These are phyloP conservation scores for Dendroctonus ponderosae DNA, from an alignment of 1,140 invertebrate species.

Conservation along the genomic window DNA sequence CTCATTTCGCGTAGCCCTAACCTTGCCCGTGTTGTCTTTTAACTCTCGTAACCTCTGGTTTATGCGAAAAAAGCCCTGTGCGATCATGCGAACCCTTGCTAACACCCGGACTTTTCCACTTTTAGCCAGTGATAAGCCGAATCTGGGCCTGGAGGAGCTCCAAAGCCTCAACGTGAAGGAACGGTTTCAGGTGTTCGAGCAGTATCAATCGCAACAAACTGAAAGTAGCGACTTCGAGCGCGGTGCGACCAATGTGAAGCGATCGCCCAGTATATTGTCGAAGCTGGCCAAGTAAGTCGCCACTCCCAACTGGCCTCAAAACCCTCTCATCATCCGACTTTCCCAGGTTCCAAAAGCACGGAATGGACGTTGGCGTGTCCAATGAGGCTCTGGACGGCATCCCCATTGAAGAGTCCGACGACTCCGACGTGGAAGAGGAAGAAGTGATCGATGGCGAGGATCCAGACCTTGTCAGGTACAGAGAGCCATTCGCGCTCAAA, in stretches of 20 bases:
- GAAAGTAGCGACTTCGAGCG: slow-evolving; percentile 57
- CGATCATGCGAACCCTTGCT: no score
- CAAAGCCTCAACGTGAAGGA: slow-evolving; percentile 81
- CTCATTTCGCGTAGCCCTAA: no score
- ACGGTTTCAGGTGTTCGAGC: slow-evolving; percentile 83
- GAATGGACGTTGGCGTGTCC: slow-evolving; percentile 74
- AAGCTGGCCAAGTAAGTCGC: slow-evolving; percentile 73
- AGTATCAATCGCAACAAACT: slow-evolving; percentile 52
- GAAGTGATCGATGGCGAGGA: slow-evolving; percentile 51
- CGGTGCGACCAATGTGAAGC: slow-evolving; percentile 63
- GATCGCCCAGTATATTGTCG: slow-evolving; percentile 74
- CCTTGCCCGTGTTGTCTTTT: no score
- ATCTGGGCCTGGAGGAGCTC: slow-evolving; percentile 81
- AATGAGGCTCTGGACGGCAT: slow-evolving; percentile 74
- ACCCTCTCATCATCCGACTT: neutral
- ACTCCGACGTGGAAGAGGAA: slow-evolving; percentile 63
- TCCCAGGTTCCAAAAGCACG: slow-evolving; percentile 73
- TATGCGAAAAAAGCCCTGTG: no score
- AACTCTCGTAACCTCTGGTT: no score
- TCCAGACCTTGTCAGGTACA: slow-evolving; percentile 46
- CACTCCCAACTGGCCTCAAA: neutral
- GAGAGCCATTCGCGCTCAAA: neutral
- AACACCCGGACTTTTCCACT: neutral
- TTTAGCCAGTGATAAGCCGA: slow-evolving; percentile 83
- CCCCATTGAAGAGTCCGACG: slow-evolving; percentile 61